Evolutionary conservation across 2,113 vertebrate species (phyloP), one percentile per base, ranked within the genome.

Genomic region (Coptodon bakossiorum): DNA sequence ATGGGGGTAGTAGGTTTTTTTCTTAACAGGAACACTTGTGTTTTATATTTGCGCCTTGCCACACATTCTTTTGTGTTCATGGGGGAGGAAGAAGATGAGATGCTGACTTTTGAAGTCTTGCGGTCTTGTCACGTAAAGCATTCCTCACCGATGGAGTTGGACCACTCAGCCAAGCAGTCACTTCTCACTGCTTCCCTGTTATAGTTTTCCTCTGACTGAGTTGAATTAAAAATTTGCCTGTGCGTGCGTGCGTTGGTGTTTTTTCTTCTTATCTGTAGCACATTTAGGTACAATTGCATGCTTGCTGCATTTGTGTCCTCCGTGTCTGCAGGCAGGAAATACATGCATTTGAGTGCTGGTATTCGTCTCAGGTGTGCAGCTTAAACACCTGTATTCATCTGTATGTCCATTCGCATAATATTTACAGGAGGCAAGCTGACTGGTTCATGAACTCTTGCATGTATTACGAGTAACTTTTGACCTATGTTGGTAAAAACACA

Each of bases 21-120:
- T 89, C 81, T 85, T 31, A 85, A 54, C 84, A 83, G 92, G 95
- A 93, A 94, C 95, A 95, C 95, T 96, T 94, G 93, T 96, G 96
- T 96, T 96, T 96, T 90, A 92, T 95, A 96, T 96, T 96, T 96
- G 92, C 93, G 94, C 93, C 93, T 95, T 95, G 94, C 93, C 93
- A 90, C 94, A 96, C 94, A 96, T 96, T 96, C 95, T 93, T 96
- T 40, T 84, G 94, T 87, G 91, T 91, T 95, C 91, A 90, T 71
- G 87, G 93, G 93, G 93, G 93, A 91, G 90, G 84, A 91, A 73
- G 81, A 90, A 82, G 91, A 95, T 83, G 90, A 94, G 84, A 94
- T 80, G 6, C 54, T 43, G 80, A 86, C 88, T 93, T 81, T 92
- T 85, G 90, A 93, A 95, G 93, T 80, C 53, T 86, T 90, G 90